Percentiles rank a stretch among this genome's conserved stretches.
phyloP scores from a whole-genome alignment of 2,797 vertebrate genomes.

The Gallinago solitaria region DNA sequence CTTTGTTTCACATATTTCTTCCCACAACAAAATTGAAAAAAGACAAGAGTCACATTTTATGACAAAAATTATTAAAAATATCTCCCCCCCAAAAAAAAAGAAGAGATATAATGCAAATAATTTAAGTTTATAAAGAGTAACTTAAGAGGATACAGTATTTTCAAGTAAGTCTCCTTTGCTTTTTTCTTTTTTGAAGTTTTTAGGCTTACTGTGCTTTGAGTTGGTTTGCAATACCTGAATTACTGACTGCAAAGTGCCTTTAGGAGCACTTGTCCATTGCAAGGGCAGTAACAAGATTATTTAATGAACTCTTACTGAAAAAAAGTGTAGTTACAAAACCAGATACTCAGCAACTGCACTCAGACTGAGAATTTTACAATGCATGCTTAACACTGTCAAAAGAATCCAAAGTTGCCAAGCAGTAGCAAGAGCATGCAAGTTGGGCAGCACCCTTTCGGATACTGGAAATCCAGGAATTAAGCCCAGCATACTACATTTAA shows the following conservation, averaged over 20 bases:
- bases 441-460: conserved; percentile 34
- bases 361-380: conserved; percentile 70
- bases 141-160: background rate
- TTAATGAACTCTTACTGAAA: conserved; percentile 1
- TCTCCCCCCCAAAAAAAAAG: background rate
- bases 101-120: background rate
- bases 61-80: background rate
- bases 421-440: conserved; percentile 63
- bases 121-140: background rate
- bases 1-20: background rate
- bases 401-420: conserved; percentile 64
- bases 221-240: background rate
- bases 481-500: conserved; percentile 74
- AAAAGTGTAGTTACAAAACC: background rate
- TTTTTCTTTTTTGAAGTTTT: background rate
- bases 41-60: background rate
- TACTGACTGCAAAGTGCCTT: conserved; percentile 13
- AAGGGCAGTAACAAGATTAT: conserved; percentile 52
- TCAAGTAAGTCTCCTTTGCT: background rate
- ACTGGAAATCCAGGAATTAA: conserved; percentile 56
- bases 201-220: background rate
- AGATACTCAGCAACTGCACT: conserved; percentile 65
- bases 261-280: conserved; percentile 42
- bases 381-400: conserved; percentile 67
- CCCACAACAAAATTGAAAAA: background rate